phyloP scores from a whole-genome alignment of 1,140 invertebrate genomes.

The Euwallacea similis region DNA sequence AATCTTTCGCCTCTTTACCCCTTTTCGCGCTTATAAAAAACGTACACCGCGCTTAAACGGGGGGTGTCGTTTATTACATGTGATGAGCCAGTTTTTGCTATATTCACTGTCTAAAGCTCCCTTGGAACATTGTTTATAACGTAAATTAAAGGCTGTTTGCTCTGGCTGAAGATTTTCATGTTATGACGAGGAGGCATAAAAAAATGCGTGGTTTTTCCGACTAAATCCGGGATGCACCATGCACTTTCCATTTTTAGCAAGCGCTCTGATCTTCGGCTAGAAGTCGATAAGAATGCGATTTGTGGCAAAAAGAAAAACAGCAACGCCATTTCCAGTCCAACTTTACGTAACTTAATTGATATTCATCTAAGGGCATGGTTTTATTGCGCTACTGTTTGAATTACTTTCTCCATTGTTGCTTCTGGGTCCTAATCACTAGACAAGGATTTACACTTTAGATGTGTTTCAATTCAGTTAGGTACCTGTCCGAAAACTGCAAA shows the following conservation, averaged over 20 bases:
- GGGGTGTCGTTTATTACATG: constrained; percentile 14
- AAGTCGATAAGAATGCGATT: background rate
- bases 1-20: constrained; percentile 21
- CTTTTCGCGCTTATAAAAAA: constrained; percentile 18
- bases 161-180: background rate
- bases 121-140: no score
- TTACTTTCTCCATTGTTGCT: constrained; percentile 13
- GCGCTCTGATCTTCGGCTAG: background rate
- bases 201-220: background rate
- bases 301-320: background rate
- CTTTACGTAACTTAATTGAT: no score
- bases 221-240: background rate
- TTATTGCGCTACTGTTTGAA: background rate
- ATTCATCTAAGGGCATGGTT: no score
- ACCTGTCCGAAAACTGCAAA: no score
- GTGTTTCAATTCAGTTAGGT: background rate
- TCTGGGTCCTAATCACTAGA: background rate
- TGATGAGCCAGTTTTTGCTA: constrained; percentile 6
- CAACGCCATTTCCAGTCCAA: no score
- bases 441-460: constrained; percentile 9
- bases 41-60: background rate
- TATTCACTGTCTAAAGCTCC: no score
- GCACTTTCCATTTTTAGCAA: background rate
- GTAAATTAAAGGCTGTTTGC: no score
- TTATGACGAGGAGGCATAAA: background rate